Evolutionary conservation across 2,797 vertebrate species (phyloP).

Genomic region (Falco berigora): DNA sequence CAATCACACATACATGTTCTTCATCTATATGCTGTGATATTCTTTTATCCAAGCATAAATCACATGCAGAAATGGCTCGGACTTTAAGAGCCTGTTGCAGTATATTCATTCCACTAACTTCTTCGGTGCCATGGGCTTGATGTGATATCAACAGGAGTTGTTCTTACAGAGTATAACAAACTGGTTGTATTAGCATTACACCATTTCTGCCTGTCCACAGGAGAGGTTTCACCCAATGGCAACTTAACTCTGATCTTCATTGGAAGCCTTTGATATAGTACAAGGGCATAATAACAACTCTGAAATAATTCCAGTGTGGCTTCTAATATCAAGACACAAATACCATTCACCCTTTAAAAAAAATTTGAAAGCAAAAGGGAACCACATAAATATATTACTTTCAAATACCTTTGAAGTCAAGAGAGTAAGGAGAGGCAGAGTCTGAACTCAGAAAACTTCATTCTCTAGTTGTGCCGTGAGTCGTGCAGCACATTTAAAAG

Average conservation of each 20-base stretch:
- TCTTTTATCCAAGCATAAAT: background rate
- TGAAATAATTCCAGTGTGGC: background rate
- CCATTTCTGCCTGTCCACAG: background rate
- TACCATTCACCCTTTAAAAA: slow-evolving; percentile 43
- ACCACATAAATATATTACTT: slow-evolving; percentile 12
- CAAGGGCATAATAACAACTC: slow-evolving; percentile 17
- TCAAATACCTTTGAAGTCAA: slow-evolving; percentile 48
- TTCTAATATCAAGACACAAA: slow-evolving; percentile 28
- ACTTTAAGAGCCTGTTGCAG: background rate
- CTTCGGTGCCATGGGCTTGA: background rate
- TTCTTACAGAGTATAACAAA: background rate
- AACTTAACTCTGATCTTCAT: background rate
- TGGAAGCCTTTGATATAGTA: slow-evolving; percentile 25
- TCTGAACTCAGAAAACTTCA: slow-evolving; percentile 37
- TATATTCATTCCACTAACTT: background rate
- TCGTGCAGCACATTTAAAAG: slow-evolving; percentile 56
- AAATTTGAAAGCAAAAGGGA: background rate
- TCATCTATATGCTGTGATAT: background rate
- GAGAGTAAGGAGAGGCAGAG: slow-evolving; percentile 20
- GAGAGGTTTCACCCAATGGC: background rate
- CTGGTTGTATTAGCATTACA: background rate
- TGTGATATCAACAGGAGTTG: background rate
- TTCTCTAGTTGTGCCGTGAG: slow-evolving; percentile 42
- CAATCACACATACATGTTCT: background rate
- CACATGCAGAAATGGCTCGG: background rate